phyloP scores from a whole-genome alignment of 2,888 invertebrate genomes.

The Ypsolopha scabrella region DNA sequence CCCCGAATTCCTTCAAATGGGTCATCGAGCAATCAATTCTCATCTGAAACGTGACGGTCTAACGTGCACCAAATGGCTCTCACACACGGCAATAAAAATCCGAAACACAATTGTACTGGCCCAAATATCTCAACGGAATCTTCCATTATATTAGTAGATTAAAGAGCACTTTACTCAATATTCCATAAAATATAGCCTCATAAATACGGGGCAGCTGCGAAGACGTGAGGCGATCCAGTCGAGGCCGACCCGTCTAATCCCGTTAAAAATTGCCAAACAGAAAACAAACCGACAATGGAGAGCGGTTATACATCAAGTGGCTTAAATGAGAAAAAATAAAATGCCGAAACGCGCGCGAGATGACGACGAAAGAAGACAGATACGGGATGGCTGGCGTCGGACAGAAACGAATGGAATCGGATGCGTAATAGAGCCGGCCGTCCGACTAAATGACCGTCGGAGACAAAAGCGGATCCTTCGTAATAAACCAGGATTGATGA shows the following conservation, averaged over 20 bases:
- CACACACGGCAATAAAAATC: conserved; percentile 9
- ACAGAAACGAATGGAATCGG: conserved; percentile 67
- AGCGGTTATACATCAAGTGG: conserved; percentile 53
- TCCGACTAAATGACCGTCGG: conserved; percentile 61
- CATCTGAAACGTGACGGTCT: background rate
- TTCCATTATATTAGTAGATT: conserved; percentile 66
- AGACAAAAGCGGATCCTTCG: conserved; percentile 64
- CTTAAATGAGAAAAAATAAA: conserved; percentile 39
- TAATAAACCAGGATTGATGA: conserved; percentile 73
- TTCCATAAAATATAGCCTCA: conserved; percentile 66
- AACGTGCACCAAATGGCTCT: background rate
- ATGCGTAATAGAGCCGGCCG: conserved; percentile 46
- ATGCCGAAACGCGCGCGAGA: conserved; percentile 17
- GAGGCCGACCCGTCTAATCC: conserved; percentile 48
- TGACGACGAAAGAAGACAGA: conserved; percentile 45
- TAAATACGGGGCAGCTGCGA: conserved; percentile 58
- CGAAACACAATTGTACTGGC: conserved; percentile 8
- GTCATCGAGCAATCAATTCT: background rate
- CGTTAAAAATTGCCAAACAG: conserved; percentile 68
- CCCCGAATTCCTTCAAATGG: too few relatives aligned
- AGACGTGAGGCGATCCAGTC: conserved; percentile 64
- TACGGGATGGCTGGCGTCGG: conserved; percentile 41
- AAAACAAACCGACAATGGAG: conserved; percentile 58
- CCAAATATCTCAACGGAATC: conserved; percentile 25
- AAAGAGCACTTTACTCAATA: conserved; percentile 68